A percentile compares a stretch with the other conserved stretches of the same genome.
phyloP scores from a whole-genome alignment of 2,888 invertebrate genomes.

The Microctonus brassicae region DNA sequence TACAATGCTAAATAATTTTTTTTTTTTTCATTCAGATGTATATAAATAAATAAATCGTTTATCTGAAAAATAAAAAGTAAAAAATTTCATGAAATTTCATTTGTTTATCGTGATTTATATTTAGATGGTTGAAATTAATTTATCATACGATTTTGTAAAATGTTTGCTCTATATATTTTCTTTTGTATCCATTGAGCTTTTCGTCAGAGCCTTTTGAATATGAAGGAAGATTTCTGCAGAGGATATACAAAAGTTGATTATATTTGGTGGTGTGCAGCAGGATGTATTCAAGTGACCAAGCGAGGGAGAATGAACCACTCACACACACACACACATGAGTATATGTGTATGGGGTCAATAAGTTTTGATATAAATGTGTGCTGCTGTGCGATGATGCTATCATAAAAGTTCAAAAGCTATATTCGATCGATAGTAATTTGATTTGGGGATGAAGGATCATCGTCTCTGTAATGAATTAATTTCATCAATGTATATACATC shows the following conservation, averaged over 20 bases:
- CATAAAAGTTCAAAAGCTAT: background rate
- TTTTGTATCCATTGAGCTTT: background rate
- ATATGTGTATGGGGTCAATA: background rate
- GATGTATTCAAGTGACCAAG: background rate
- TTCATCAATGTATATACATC: background rate
- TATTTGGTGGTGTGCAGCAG: background rate
- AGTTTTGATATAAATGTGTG: conserved; percentile 1
- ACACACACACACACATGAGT: background rate
- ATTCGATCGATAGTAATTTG: conserved; percentile 8
- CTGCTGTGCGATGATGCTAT: background rate
- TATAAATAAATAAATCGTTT: conserved; percentile 17
- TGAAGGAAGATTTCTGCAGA: background rate
- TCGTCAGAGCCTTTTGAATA: background rate
- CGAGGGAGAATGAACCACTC: background rate
- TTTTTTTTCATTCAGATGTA: background rate
- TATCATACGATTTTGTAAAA: background rate
- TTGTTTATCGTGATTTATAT: background rate
- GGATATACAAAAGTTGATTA: background rate
- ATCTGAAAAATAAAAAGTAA: background rate
- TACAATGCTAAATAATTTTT: conserved; percentile 13
- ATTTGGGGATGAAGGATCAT: background rate
- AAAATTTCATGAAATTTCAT: background rate
- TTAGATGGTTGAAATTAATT: background rate
- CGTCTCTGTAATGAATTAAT: background rate
- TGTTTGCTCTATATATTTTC: too few relatives aligned